phyloP scores from a whole-genome alignment of 1,140 invertebrate species.

The Diploscapter pachys region DNA sequence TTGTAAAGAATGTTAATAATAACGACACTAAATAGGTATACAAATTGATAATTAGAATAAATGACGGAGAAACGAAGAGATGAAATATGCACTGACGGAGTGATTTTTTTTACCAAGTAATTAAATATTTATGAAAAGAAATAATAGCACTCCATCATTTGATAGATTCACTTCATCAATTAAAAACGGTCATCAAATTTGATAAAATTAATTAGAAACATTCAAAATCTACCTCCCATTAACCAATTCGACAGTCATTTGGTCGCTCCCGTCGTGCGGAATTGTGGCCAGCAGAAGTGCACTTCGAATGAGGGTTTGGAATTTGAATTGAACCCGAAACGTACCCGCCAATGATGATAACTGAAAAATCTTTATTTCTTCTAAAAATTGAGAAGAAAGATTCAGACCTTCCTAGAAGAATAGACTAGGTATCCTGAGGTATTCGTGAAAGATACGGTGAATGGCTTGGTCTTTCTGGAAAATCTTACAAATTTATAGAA shows the following conservation, averaged over 20 bases:
- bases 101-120: too few species aligned
- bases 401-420: conserved; percentile 11
- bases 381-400: neutral
- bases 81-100: too few species aligned
- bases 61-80: too few species aligned
- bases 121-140: too few species aligned
- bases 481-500: neutral
- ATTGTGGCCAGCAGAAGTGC: conserved; percentile 32
- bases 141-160: too few species aligned
- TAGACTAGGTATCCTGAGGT: conserved; percentile 28
- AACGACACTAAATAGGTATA: too few species aligned
- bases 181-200: too few species aligned
- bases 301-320: conserved; percentile 38
- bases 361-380: neutral
- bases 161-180: too few species aligned
- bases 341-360: conserved; percentile 26
- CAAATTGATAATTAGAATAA: too few species aligned
- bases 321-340: conserved; percentile 41
- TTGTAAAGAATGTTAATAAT: too few species aligned
- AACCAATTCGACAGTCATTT: conserved; percentile 25
- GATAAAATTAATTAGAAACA: too few species aligned
- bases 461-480: conserved; percentile 31
- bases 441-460: conserved; percentile 33
- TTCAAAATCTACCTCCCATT: conserved; percentile 26
- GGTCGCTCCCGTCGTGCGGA: conserved; percentile 20